Evolutionary conservation across 2,797 vertebrate species (phyloP).

Genomic region (Falco cherrug): DNA sequence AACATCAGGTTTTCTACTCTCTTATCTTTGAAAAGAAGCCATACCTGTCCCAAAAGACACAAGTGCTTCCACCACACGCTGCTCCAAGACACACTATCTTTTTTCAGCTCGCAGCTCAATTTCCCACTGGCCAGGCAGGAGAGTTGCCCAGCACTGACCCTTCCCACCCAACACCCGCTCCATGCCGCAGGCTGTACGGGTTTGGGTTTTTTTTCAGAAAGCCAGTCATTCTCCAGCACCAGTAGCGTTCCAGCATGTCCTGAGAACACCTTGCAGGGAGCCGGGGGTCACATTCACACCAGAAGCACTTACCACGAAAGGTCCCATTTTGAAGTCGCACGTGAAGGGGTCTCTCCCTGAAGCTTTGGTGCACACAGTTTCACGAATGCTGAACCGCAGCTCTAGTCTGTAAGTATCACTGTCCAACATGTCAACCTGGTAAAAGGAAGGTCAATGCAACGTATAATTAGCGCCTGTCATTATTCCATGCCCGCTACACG

Average conservation of each 20-base stretch:
- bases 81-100: background rate
- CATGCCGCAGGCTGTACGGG: background rate
- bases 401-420: constrained; percentile 2
- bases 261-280: fast-evolving
- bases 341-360: constrained; percentile 16
- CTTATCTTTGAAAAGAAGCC: background rate
- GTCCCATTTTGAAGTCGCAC: constrained; percentile 62
- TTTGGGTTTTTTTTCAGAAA: background rate
- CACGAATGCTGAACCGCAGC: constrained; percentile 63
- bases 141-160: background rate
- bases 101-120: background rate
- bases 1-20: background rate
- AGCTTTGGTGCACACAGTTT: constrained; percentile 56
- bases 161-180: background rate
- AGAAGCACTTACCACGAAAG: constrained; percentile 33
- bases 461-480: no score
- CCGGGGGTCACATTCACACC: background rate
- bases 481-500: background rate
- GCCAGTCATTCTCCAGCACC: background rate
- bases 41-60: background rate
- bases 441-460: background rate
- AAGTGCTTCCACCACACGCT: fast-evolving
- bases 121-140: background rate
- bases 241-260: fast-evolving
- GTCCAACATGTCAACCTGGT: constrained; percentile 55